Conservation (phyloP, 2,888 invertebrate species). For the Phymatocera aterrima region DNA sequence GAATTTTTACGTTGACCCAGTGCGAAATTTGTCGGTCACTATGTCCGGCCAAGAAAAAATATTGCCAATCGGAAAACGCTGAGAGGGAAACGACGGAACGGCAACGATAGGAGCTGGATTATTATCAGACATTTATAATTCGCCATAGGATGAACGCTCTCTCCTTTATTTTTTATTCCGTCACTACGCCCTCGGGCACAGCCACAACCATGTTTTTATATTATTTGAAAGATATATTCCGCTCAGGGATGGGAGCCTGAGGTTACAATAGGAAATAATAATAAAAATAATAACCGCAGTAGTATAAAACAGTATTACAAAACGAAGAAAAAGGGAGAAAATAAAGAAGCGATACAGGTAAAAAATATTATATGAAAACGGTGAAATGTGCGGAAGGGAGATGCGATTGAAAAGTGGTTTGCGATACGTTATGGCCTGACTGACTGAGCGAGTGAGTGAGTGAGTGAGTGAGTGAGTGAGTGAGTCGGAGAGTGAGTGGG, state of each 20-base stretch:
- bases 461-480: no score
- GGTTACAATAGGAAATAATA: not conserved
- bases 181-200: not conserved
- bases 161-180: no score
- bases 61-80: no score
- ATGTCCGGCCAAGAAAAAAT: no score
- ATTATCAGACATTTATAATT: no score
- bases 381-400: not conserved
- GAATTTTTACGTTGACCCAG: no score
- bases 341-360: not conserved
- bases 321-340: not conserved
- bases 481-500: no score
- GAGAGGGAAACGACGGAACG: no score
- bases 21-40: no score
- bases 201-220: not conserved
- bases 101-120: no score
- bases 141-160: no score
- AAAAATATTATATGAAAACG: not conserved
- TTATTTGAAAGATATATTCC: not conserved
- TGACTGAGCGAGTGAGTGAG: no score
- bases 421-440: not conserved
- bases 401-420: constrained; percentile 34
- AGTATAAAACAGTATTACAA: constrained; percentile 1
- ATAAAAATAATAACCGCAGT: not conserved
- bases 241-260: not conserved